phyloP scores from a whole-genome alignment of 2,797 vertebrate species.

The Mionectes olivaceus region DNA sequence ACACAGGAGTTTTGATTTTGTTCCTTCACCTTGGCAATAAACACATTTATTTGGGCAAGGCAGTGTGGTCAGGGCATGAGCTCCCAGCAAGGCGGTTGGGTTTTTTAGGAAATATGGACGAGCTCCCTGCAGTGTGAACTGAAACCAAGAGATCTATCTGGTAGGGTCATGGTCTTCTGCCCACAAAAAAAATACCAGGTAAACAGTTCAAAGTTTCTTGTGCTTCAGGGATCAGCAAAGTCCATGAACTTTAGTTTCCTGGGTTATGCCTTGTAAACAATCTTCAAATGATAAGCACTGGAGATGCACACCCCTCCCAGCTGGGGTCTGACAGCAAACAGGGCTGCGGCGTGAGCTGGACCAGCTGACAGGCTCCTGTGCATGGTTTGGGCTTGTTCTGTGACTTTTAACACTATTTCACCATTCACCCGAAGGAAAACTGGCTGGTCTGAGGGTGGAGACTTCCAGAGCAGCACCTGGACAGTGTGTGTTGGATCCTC shows the following conservation, averaged over 20 bases:
- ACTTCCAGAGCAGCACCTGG: background rate
- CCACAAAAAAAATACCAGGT: background rate
- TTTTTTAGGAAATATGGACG: background rate
- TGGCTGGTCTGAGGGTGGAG: background rate
- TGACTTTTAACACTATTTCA: background rate
- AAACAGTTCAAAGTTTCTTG: background rate
- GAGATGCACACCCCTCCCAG: background rate
- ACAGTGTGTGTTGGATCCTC: background rate
- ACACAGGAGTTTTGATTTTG: background rate
- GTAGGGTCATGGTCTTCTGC: background rate
- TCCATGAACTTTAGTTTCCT: background rate
- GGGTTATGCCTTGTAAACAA: background rate
- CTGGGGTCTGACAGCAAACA: background rate
- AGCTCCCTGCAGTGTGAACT: background rate
- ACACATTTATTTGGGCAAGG: rapidly evolving
- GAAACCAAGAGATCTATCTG: background rate
- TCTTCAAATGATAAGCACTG: background rate
- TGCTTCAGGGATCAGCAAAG: background rate
- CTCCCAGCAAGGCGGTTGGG: background rate
- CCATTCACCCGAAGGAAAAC: background rate
- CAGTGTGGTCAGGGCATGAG: background rate
- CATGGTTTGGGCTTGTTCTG: background rate
- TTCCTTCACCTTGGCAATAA: background rate
- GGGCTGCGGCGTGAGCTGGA: rapidly evolving
- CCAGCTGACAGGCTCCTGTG: background rate